Percentiles rank a stretch among this genome's conserved stretches.
These are phyloP conservation scores for Atopsyche davidsoni DNA, from an alignment of 1,140 invertebrate genomes.

Conservation along the genomic window DNA sequence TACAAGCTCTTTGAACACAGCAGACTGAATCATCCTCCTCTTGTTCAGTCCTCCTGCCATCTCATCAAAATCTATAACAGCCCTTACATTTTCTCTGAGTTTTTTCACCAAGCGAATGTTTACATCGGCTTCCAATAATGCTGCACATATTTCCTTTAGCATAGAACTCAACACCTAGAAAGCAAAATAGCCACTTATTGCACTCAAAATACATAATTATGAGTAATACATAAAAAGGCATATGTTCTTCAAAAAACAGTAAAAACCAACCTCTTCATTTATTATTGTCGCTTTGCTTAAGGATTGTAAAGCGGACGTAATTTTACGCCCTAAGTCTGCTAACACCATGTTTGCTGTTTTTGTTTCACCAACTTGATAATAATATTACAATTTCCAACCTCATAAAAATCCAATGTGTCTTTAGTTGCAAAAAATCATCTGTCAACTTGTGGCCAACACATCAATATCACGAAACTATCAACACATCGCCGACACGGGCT, in stretches of 20 bases:
- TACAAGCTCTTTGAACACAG: constrained; percentile 97
- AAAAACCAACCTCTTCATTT: constrained; percentile 83
- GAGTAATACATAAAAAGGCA: constrained; percentile 1
- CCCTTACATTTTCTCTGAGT: constrained; percentile 95
- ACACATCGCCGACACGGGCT: neutral
- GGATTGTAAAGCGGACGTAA: constrained; percentile 94
- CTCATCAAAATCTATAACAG: constrained; percentile 98
- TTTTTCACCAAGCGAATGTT: constrained; percentile 96
- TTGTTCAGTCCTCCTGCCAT: constrained; percentile 99
- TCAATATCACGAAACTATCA: constrained; percentile 18
- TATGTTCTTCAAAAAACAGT: too few relatives aligned
- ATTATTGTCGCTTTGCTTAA: constrained; percentile 98
- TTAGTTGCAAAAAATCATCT: constrained; percentile 14
- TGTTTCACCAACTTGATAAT: constrained; percentile 3
- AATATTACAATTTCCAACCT: constrained; percentile 5
- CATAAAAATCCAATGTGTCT: constrained; percentile 9
- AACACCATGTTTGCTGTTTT: constrained; percentile 82
- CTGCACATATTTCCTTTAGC: constrained; percentile 98
- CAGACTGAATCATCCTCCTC: constrained; percentile 96
- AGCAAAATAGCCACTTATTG: constrained; percentile 18
- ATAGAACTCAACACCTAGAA: constrained; percentile 93
- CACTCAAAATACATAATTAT: neutral
- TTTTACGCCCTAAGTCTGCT: constrained; percentile 98
- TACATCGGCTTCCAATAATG: constrained; percentile 97
- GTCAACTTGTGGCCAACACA: constrained; percentile 20